phyloP scores from a whole-genome alignment of 2,797 vertebrate genomes.

The Scyliorhinus canicula region DNA sequence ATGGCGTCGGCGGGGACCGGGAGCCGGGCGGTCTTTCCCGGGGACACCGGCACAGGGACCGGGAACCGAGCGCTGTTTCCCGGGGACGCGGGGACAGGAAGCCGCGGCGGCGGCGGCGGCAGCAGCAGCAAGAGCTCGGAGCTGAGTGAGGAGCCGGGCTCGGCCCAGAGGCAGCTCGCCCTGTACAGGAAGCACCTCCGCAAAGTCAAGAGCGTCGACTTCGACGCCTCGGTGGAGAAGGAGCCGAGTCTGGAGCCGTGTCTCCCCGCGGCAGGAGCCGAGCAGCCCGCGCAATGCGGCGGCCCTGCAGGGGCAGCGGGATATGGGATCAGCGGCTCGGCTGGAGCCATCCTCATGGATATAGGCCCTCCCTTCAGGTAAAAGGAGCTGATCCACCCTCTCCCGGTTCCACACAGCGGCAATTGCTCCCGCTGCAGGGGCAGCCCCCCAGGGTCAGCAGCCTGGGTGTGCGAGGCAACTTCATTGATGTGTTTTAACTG shows the following conservation, averaged over 20 bases:
- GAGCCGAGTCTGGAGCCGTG: not conserved
- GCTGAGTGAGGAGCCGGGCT: slow-evolving; percentile 44
- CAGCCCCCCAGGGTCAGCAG: too few relatives aligned
- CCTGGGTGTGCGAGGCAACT: too few relatives aligned
- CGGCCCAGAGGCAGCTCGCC: slow-evolving; percentile 55
- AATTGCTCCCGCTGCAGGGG: too few relatives aligned
- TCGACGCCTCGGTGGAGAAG: slow-evolving; percentile 50
- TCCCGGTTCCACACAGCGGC: not conserved
- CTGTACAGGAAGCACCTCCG: slow-evolving; percentile 75
- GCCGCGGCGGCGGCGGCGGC: not conserved
- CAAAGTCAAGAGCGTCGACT: slow-evolving; percentile 75
- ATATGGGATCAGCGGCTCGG: not conserved
- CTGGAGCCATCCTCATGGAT: slow-evolving; percentile 29
- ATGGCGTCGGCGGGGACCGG: slow-evolving; percentile 28
- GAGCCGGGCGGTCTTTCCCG: not conserved
- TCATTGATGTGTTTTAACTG: too few relatives aligned
- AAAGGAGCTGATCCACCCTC: not conserved
- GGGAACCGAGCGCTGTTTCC: slow-evolving; percentile 3
- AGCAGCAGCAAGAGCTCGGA: slow-evolving; percentile 36
- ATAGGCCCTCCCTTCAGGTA: slow-evolving; percentile 18
- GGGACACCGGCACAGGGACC: not conserved
- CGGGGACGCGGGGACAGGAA: not conserved
- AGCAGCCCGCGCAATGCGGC: not conserved
- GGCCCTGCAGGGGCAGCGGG: too few relatives aligned
- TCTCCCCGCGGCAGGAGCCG: not conserved